Evolutionary conservation across 1,140 invertebrate genomes (phyloP).

Genomic region (Megalopta genalis): DNA sequence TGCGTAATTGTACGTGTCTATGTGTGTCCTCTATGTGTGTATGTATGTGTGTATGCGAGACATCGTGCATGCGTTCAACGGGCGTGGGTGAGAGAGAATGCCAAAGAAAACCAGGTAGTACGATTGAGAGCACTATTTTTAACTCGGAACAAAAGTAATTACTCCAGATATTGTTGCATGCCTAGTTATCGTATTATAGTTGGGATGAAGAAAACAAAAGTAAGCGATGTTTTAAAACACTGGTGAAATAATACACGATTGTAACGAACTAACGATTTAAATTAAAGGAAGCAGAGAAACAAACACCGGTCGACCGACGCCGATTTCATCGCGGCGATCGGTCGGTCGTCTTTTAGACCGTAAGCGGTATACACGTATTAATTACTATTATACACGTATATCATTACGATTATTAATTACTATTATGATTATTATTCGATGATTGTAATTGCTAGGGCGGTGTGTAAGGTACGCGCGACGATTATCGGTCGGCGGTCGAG

Average conservation of each 20-base stretch:
- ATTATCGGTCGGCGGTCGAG: conserved; percentile 13
- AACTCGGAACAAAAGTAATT: conserved; percentile 63
- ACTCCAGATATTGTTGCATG: conserved; percentile 78
- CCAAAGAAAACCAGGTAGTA: conserved; percentile 43
- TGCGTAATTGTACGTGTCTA: too few species aligned
- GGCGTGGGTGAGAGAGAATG: conserved; percentile 18
- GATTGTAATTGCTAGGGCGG: conserved; percentile 15
- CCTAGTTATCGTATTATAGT: conserved; percentile 75
- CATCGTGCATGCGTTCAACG: neutral
- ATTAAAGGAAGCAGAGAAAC: neutral
- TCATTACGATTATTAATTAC: conserved; percentile 32
- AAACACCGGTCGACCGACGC: conserved; percentile 6
- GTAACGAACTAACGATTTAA: conserved; percentile 15
- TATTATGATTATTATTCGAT: conserved; percentile 29
- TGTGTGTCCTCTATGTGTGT: conserved; percentile 3
- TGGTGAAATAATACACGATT: conserved; percentile 24
- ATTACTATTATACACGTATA: conserved; percentile 56
- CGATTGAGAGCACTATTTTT: conserved; percentile 75
- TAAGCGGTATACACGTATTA: conserved; percentile 57
- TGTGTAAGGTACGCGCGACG: conserved; percentile 21
- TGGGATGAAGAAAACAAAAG: neutral
- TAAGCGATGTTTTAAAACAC: conserved; percentile 38
- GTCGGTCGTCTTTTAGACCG: conserved; percentile 32
- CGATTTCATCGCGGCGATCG: neutral
- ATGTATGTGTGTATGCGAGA: conserved; percentile 2